Base-by-base conservation (phyloP, 2,113 vertebrate species). In the Otus sunia region DNA sequence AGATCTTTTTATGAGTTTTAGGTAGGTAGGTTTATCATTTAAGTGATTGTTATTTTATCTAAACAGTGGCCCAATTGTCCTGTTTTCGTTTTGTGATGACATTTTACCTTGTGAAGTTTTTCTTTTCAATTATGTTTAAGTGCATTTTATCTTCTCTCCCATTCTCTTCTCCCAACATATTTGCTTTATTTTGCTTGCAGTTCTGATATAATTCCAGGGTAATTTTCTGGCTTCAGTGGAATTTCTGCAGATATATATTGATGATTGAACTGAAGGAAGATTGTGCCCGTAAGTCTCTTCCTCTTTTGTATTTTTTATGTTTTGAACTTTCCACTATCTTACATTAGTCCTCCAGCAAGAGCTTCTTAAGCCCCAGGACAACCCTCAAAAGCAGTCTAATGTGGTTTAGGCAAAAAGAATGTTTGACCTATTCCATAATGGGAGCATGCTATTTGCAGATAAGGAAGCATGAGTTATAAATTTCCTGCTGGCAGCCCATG, bases 371-470 rank as follows among this genome's bases (percentile, higher is more conserved):
- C 72, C 92, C 62, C 79, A 87, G 69, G 39, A 93, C 59, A 95
- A 32, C 23, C 39, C 62, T 93, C 37, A 85, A 80, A 86, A 91
- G 13, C 80, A 92, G 25, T 55, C 47, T 85, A 87, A 74, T 77
- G 47, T 92, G 55, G 36, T 93, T 89, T 92, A 86, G 71, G 59
- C 59, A 93, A 92, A 94, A 96, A 96, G 39, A 89, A 96, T 74
- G 76, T 69, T 95, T 97, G 94, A 96, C 94, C 93, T 97, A 25
- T 87, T 96, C 86, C 37, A 36, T 96, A 94, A 97, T 88, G 83
- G 94, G 92, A 95, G 90, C 90, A 95, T 80, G 83, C 15, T 93
- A 86, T 88, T 96, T 95, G 86, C 82, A 94, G 93, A 97, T 96
- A 96, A 94, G 90, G 55, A 87, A 91, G 32, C 41, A 80, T 10